phyloP scores from a whole-genome alignment of 2,888 invertebrate genomes.

The Synergus umbraculus region DNA sequence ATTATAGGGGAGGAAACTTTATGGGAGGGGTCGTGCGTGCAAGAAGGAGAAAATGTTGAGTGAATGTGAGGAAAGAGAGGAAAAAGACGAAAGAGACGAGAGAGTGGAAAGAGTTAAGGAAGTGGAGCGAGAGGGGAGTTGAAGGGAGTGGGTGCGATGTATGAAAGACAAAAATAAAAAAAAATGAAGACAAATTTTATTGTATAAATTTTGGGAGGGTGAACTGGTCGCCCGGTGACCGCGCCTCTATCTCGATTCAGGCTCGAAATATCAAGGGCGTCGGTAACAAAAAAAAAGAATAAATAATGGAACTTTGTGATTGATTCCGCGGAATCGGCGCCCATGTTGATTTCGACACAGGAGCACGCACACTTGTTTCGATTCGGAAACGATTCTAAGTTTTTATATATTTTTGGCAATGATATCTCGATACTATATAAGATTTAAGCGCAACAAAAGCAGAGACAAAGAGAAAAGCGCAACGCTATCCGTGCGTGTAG shows the following conservation, averaged over 20 bases:
- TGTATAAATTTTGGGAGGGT: conserved; percentile 50
- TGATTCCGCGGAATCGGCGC: conserved; percentile 64
- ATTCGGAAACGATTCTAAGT: conserved; percentile 71
- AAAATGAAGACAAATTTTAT: conserved; percentile 35
- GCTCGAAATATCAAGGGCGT: conserved; percentile 68
- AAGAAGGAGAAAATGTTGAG: conserved; percentile 44
- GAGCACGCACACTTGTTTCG: conserved; percentile 67
- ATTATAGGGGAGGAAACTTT: conserved; percentile 62
- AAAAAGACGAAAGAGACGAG: conserved; percentile 33
- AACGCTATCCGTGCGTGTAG: conserved; percentile 68
- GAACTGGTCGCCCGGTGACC: conserved; percentile 72
- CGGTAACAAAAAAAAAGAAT: conserved; percentile 49
- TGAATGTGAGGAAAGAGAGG: conserved; percentile 46
- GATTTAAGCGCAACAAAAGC: conserved; percentile 72
- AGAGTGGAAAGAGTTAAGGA: not conserved
- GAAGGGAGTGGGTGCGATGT: conserved; percentile 14
- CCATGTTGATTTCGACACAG: conserved; percentile 67
- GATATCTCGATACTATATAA: conserved; percentile 77
- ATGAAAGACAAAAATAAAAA: conserved; percentile 20
- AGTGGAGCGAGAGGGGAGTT: conserved; percentile 13
- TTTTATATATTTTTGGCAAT: conserved; percentile 77
- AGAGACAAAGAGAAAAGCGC: conserved; percentile 63
- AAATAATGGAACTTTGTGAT: conserved; percentile 48
- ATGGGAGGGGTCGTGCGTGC: conserved; percentile 41
- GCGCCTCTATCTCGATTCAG: conserved; percentile 67